These are phyloP conservation scores for Papilio polyxenes DNA, from an alignment of 1,140 invertebrate genomes.

Conservation along the genomic window DNA sequence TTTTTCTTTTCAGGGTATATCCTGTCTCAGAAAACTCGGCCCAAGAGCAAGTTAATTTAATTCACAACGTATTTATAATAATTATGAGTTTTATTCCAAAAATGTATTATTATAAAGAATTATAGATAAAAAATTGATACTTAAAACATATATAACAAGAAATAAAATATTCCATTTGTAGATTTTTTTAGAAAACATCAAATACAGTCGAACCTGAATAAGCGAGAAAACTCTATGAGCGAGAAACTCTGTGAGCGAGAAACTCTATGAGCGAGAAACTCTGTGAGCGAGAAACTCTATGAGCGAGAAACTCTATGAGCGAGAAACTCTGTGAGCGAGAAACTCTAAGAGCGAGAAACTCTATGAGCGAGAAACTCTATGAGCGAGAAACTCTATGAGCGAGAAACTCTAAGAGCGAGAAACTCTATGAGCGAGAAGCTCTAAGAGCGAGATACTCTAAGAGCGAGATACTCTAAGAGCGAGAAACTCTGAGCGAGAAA, in stretches of 20 bases:
- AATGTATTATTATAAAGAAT: constrained; percentile 8
- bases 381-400: no score
- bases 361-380: no score
- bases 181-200: neutral
- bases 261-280: neutral
- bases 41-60: constrained; percentile 62
- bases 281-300: no score
- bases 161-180: neutral
- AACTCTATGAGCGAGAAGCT: neutral
- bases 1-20: constrained; percentile 62
- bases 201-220: neutral
- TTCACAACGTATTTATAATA: constrained; percentile 28
- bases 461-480: no score
- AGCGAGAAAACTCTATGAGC: neutral
- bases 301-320: no score
- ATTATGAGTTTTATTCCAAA: constrained; percentile 3
- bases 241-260: neutral
- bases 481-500: no score
- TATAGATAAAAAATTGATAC: neutral
- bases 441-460: no score
- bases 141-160: neutral
- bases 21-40: constrained; percentile 65
- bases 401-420: neutral
- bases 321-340: no score
- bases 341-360: no score